phyloP scores from a whole-genome alignment of 2,797 vertebrate genomes.

The Gadopsis bispinosus region DNA sequence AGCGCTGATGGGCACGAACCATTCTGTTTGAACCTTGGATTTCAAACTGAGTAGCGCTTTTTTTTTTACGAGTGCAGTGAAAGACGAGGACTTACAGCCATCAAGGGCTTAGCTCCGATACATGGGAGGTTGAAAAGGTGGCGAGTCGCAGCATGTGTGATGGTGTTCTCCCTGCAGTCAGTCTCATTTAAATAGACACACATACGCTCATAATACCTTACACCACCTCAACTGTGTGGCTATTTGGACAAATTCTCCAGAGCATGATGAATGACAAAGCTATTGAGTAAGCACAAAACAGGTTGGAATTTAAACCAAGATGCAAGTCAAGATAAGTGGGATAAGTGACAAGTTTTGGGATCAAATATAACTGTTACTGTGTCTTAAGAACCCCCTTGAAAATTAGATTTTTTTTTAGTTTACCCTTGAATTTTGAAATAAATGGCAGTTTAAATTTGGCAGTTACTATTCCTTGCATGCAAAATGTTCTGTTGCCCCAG shows the following conservation, averaged over 20 bases:
- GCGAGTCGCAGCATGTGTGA: background rate
- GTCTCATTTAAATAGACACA: background rate
- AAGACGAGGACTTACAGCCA: background rate
- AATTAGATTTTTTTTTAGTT: too few relatives aligned
- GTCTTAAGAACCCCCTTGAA: too few relatives aligned
- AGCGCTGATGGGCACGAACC: background rate
- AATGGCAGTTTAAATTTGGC: too few relatives aligned
- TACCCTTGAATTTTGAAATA: too few relatives aligned
- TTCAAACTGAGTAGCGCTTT: conserved; percentile 1
- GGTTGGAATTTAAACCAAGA: background rate
- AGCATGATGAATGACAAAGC: background rate
- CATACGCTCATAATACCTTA: background rate
- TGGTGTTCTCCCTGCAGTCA: background rate
- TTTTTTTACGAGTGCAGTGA: background rate
- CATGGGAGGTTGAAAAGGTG: conserved; percentile 8
- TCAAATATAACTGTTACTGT: too few relatives aligned
- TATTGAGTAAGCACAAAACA: background rate
- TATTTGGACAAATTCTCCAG: background rate
- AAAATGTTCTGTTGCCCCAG: too few relatives aligned
- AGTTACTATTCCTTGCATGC: too few relatives aligned
- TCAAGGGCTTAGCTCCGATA: background rate
- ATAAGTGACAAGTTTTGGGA: background rate
- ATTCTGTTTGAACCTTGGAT: conserved; percentile 15
- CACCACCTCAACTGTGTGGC: background rate
- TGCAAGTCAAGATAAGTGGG: background rate